These are phyloP conservation scores for Pipistrellus nathusii DNA, from an alignment of 2,797 vertebrate species.

Conservation along the genomic window DNA sequence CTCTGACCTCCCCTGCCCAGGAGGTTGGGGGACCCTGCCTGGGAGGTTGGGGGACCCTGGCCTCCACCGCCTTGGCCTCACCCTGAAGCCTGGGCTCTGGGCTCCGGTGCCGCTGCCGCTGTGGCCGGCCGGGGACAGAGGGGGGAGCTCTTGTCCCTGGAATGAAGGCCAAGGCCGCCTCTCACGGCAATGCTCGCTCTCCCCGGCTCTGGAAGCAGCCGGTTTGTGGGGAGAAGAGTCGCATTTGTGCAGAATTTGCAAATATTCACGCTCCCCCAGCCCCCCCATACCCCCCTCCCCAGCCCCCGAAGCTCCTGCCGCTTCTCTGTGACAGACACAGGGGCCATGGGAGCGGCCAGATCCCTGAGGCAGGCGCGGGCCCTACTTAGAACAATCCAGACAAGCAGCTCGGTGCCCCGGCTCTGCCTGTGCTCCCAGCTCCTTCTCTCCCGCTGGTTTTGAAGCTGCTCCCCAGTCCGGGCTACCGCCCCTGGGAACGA, in stretches of 20 bases:
- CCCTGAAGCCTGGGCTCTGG: neutral
- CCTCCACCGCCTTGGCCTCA: neutral
- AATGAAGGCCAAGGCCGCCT: neutral
- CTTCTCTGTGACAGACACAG: neutral
- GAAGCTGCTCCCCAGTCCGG: neutral
- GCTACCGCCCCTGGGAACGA: fast-evolving
- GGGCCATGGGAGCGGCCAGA: neutral
- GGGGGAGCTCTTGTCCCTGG: slow-evolving; percentile 66
- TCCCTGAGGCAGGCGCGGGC: fast-evolving
- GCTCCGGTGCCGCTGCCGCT: neutral
- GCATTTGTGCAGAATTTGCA: slow-evolving; percentile 33
- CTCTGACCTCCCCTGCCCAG: neutral
- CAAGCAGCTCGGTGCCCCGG: neutral
- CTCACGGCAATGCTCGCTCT: neutral
- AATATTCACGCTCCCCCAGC: neutral
- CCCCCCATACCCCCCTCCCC: neutral
- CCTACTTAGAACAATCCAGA: slow-evolving; percentile 1
- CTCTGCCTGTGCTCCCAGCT: fast-evolving
- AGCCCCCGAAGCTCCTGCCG: too few species aligned
- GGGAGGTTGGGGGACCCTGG: fast-evolving
- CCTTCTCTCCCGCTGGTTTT: neutral
- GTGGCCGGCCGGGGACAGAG: slow-evolving; percentile 24
- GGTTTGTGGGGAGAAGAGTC: neutral
- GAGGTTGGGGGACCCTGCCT: fast-evolving
- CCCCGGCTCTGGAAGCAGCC: neutral